Evolutionary conservation across 2,113 vertebrate species (phyloP), one percentile per base, ranked within the genome.

Genomic region (Maylandia zebra): DNA sequence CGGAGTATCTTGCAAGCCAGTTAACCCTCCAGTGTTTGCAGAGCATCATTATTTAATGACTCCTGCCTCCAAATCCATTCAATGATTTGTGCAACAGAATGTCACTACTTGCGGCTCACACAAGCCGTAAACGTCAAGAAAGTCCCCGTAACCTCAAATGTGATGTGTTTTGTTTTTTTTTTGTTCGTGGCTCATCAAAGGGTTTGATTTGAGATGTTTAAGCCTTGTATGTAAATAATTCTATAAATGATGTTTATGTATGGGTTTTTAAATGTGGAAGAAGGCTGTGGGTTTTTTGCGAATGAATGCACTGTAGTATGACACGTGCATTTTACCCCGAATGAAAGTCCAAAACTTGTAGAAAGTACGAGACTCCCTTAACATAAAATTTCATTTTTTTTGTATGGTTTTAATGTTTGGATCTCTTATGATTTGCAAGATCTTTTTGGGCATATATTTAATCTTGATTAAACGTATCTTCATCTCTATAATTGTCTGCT

Each of bases 401-500:
- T 97, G 96, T 97, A 96, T 97, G 97, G 96, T 96, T 97, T 97
- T 94, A 94, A 94, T 97, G 95, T 97, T 94, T 92, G 94, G 88
- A 93, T 95, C 96, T 97, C 94, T 91, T 96, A 95, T 96, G 96
- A 97, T 95, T 97, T 95, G 89, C 91, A 96, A 96, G 94, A 95
- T 93, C 81, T 95, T 93, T 97, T 97, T 93, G 96, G 92, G 96
- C 97, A 97, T 98, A 97, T 97, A 98, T 98, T 98, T 98, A 98
- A 98, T 97, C 97, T 95, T 96, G 95, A 98, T 98, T 99, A 98
- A 98, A 99, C 92, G 88, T 96, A 94, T 95, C 96, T 97, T 98
- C 97, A 97, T 97, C 93, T 95, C 81, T 88, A 85, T 30, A 88
- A 83, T 80, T 83, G 81, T 50, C 19, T 13, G n/a, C 16, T 85